Evolutionary conservation across 2,797 vertebrate species (phyloP).

Genomic region (Meriones psammophilus): DNA sequence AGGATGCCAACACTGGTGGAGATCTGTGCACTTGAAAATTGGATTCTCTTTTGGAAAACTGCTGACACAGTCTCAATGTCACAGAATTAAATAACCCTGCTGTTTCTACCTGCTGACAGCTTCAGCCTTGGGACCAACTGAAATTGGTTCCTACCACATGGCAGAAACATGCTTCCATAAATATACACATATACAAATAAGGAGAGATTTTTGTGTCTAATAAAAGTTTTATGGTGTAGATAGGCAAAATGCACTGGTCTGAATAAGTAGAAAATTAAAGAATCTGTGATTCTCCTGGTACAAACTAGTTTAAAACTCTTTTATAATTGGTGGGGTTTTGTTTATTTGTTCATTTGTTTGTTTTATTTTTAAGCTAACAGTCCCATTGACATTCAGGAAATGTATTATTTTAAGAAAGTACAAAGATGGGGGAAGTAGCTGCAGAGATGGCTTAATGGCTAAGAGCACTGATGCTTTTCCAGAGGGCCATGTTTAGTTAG

Average conservation of each 20-base stretch:
- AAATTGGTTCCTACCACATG: slow-evolving; percentile 50
- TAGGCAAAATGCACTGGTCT: neutral
- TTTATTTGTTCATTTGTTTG: neutral
- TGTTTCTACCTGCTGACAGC: slow-evolving; percentile 75
- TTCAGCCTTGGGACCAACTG: slow-evolving; percentile 1
- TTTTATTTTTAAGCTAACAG: neutral
- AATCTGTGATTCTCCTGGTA: neutral
- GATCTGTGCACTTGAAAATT: slow-evolving; percentile 69
- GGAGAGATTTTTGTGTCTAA: slow-evolving; percentile 10
- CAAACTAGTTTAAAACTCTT: neutral
- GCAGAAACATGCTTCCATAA: neutral
- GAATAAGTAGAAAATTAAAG: neutral
- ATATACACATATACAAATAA: neutral
- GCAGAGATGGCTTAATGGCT: neutral
- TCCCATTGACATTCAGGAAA: neutral
- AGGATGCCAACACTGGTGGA: neutral
- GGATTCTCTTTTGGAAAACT: slow-evolving; percentile 68
- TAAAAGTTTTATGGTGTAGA: slow-evolving; percentile 17
- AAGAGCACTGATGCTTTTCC: neutral
- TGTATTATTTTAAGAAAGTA: neutral
- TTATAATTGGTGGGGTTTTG: neutral
- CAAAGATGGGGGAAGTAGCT: neutral
- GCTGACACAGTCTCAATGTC: slow-evolving; percentile 60
- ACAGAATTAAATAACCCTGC: slow-evolving; percentile 68
- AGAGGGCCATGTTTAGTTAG: neutral